Base-by-base conservation (phyloP, 1,140 invertebrate species). In the Nasonia longicornis region DNA sequence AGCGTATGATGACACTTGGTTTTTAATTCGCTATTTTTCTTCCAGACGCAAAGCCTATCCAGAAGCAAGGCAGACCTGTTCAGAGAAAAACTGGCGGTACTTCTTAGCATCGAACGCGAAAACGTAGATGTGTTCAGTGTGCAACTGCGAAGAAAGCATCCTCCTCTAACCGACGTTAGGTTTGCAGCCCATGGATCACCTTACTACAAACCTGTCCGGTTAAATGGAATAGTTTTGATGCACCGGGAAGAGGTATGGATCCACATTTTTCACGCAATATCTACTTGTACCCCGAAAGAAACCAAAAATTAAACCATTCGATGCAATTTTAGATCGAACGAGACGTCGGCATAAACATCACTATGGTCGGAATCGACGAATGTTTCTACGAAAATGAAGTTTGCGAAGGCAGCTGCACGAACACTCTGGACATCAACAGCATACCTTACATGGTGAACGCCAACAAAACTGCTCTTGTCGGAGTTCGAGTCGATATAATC, bases 111-210 rank as follows among this genome's bases (percentile, higher is more conserved):
- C 1, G 95, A 96, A 75, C 91, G 94, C 69, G 95, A 97, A 81
- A 98, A 98, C 89, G 96, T 99, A 10, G 97, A 99, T 86, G 95
- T 99, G 42, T 98, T 99, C 86, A 98, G 97, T 91, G 97, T 99
- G 3, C 96, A 98, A 85, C 89, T 96, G 22, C 93, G 96, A 84
- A 94, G 95, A 85, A 95, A 95, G 84, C 93, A 97, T 89, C 97
- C 97, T 3, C 96, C 96, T 8, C 92, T 97, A 35, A 98, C 97
- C 0, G 98, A 99, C 88, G 93, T 99, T 6, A 92, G 98, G 85
- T 99, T 98, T 89, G 95, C 97, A 2, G 98, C 97, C 10, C 97
- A 98, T 91, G 97, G 97, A 1, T 98, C 97, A 0, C 97, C 98
- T 3, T 99, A 98, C 88, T 98, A 98, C 86, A 98, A 98, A 86